Evolutionary conservation across 1,140 invertebrate genomes (phyloP).

Genomic region (Megalonaias nervosa): DNA sequence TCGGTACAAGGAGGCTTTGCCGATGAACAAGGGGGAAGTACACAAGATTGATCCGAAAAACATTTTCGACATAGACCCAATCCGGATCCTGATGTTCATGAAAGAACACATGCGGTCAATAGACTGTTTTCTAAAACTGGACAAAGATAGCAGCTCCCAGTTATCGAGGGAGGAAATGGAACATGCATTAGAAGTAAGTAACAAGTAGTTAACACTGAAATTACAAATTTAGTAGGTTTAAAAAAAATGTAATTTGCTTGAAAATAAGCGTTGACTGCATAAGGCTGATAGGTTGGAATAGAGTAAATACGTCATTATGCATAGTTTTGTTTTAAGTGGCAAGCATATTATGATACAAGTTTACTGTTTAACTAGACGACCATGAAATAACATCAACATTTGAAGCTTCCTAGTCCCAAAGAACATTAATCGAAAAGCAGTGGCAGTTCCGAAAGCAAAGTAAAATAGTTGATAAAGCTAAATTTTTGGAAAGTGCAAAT

Average conservation of each 20-base stretch:
- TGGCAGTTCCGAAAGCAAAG: no score
- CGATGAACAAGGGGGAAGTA: constrained; percentile 38
- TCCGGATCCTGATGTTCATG: constrained; percentile 58
- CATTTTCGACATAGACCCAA: constrained; percentile 58
- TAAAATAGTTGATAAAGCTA: no score
- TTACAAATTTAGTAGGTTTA: not conserved
- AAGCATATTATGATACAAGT: no score
- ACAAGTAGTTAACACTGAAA: not conserved
- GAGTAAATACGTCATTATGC: no score
- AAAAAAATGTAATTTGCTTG: not conserved
- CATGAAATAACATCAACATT: no score
- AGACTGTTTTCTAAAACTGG: constrained; percentile 57
- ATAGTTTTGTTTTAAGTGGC: no score
- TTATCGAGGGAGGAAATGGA: constrained; percentile 52
- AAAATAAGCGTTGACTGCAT: no score
- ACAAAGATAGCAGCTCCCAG: constrained; percentile 40
- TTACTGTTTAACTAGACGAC: no score
- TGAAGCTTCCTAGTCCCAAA: no score
- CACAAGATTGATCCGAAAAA: constrained; percentile 41
- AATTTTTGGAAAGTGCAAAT: no score
- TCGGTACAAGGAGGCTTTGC: constrained; percentile 47
- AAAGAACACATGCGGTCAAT: constrained; percentile 61
- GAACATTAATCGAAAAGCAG: no score
- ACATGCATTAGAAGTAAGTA: constrained; percentile 55
- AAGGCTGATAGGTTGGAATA: no score